Percentiles rank a stretch among this genome's conserved stretches.
Evolutionary conservation across 2,113 vertebrate species (phyloP).

Genomic region (Salvelinus namaycush): DNA sequence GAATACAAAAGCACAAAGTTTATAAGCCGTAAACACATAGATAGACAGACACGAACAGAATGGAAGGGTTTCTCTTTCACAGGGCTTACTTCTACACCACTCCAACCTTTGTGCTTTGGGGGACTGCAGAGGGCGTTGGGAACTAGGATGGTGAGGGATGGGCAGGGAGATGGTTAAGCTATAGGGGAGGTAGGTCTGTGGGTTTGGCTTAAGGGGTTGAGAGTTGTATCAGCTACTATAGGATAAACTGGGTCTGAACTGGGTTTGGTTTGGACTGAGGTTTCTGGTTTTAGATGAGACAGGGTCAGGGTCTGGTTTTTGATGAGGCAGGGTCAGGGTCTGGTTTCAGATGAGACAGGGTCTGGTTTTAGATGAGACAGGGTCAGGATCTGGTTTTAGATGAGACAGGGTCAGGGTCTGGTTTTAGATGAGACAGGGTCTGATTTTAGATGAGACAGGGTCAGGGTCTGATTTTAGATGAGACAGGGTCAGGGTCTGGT

Average conservation of each 20-base stretch:
- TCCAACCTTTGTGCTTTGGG: slow-evolving; percentile 61
- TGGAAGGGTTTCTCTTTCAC: slow-evolving; percentile 34
- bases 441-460: too few relatives aligned
- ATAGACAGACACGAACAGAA: slow-evolving; percentile 42
- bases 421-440: too few relatives aligned
- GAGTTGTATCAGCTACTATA: background rate
- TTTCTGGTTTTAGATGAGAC: background rate
- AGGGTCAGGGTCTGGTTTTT: too few relatives aligned
- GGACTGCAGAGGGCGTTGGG: slow-evolving; percentile 57
- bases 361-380: too few relatives aligned
- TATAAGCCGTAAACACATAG: slow-evolving; percentile 36
- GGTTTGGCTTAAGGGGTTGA: background rate
- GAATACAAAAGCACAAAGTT: slow-evolving; percentile 64
- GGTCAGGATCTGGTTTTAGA: too few relatives aligned
- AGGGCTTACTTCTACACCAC: slow-evolving; percentile 33
- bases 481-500: too few relatives aligned
- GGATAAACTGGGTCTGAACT: background rate
- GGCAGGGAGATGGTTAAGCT: background rate
- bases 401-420: too few relatives aligned
- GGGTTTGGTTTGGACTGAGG: background rate
- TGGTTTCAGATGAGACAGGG: too few relatives aligned
- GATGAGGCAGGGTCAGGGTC: too few relatives aligned
- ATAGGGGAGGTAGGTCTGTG: background rate
- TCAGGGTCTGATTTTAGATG: too few relatives aligned
- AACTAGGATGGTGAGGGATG: slow-evolving; percentile 2